Base-by-base conservation (phyloP, 2,113 vertebrate species). In the Myiopsitta monachus region DNA sequence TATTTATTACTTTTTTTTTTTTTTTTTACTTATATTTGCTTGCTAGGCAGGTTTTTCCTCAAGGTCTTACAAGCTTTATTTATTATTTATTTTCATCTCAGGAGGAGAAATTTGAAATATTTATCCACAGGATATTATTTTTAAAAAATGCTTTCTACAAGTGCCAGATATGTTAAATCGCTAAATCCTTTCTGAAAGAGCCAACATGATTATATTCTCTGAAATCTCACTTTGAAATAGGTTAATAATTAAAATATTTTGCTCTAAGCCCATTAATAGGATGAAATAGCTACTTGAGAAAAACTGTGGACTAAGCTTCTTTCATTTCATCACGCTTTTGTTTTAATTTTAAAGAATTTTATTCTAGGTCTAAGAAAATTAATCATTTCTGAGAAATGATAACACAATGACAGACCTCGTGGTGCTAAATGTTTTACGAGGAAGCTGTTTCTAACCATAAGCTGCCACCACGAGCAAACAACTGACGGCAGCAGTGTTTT, bases 11-110 rank as follows among this genome's bases (percentile, higher is more conserved):
- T 21, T 55, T 67, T 82, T 96, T 8, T 92, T 84, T 86, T 75
- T 84, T 52, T 12, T 76, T 27, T 87, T 88, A 83, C 89, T 94
- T 92, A 79, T 92, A 94, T 84, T 88, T 95, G 33, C 52, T 90
- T 91, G 59, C 57, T 89, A 81, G 31, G 89, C 66, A 95, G 79
- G 77, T 95, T 96, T 95, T 97, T 95, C 64, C 78, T 88, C 76
- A 77, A 95, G 72, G 74, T 93, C 81, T 96, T 92, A 87, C 75
- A 83, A 62, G 76, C 63, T 94, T 94, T 95, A 96, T 97, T 96
- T 95, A 96, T 96, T 97, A 96, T 97, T 98, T 61, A 96, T 97
- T 96, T 96, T 95, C 78, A 97, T 91, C 79, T 54, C 77, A 93
- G 79, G 68, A 95, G 97, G 79, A 95, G 62, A 96, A 97, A 90